Base-by-base conservation (phyloP, 2,888 invertebrate genomes). In the Andrena bucephala region DNA sequence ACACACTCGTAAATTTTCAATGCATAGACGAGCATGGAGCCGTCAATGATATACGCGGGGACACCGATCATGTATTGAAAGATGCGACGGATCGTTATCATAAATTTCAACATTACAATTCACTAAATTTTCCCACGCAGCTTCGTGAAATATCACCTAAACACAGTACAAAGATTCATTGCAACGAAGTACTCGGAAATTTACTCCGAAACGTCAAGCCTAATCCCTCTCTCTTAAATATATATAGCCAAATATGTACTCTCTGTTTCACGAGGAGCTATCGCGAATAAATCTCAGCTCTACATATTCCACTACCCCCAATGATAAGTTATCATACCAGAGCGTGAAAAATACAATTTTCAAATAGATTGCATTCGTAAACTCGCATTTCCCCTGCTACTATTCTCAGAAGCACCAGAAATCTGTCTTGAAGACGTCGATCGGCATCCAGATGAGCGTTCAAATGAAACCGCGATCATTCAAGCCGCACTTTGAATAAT, bases 1-100 rank as follows among this genome's bases (percentile, higher is more conserved):
- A 65, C 68, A 60, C 59, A 77, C 70, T 71, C 81, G 74, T 76
- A 75, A 86, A 84, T 84, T 86, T 84, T 59, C 85, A 57, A 84
- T 79, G 63, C 78, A 74, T 63, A 71, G 76, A 33, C 52, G 33
- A 69, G 52, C 68, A 72, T 33, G 63, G 68, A 68, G 63, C 50
- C 48, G 54, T 60, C 71, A 72, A 76, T 76, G 71, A 76, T 81
- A 72, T 79, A 77, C 65, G 59, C 62, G 4, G 48, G 57, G 16
- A 16, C 66, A 29, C 33, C 66, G 24, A 71, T 77, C 71, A 20
- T 5, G 20, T 13, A n/a, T 20, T 6, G 52, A 13, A 16, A 36
- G 48, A 62, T 24, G n/a, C 67, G 36, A 68, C 20, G 62, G 67
- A 68, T 63, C 48, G 78, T 81, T 72, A 72, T 72, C 66, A 50